Conservation (phyloP, 2,888 invertebrate species). For the Papilio demoleus region DNA sequence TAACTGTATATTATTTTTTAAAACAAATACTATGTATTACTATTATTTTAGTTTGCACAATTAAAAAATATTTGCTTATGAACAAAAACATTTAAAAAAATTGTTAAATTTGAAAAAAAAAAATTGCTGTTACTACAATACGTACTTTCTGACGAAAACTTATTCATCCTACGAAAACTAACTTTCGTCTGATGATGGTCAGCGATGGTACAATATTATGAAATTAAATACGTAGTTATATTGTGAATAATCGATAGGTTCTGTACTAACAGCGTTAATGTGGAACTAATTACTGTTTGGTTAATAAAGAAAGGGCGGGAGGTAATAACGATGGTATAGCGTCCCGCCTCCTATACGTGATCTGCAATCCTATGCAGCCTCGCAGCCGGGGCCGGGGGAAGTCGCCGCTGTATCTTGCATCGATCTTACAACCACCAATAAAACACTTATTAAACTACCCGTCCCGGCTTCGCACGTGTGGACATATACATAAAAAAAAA, state of each 20-base stretch:
- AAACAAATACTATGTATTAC: background rate
- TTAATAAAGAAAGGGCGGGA: conserved; percentile 45
- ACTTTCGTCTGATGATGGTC: too few relatives aligned
- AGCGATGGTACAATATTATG: too few relatives aligned
- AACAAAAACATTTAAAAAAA: too few relatives aligned
- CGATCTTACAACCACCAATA: conserved; percentile 15
- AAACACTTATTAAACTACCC: background rate
- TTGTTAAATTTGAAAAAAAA: too few relatives aligned
- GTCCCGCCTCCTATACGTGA: conserved; percentile 62
- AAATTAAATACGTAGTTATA: too few relatives aligned
- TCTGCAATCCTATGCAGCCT: conserved; percentile 55
- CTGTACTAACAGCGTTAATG: conserved; percentile 24
- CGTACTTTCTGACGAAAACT: too few relatives aligned
- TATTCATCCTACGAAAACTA: too few relatives aligned
- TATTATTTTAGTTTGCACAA: background rate
- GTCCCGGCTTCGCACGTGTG: background rate
- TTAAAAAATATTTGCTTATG: background rate
- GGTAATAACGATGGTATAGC: conserved; percentile 60
- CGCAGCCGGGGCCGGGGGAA: conserved; percentile 24
- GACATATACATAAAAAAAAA: background rate
- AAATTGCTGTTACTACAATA: too few relatives aligned
- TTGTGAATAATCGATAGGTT: background rate
- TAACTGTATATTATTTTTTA: conserved; percentile 6
- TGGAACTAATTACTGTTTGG: conserved; percentile 39
- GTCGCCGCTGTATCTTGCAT: conserved; percentile 8